These are phyloP conservation scores for Goniozus legneri DNA, from an alignment of 1,140 invertebrate species.

Conservation along the genomic window DNA sequence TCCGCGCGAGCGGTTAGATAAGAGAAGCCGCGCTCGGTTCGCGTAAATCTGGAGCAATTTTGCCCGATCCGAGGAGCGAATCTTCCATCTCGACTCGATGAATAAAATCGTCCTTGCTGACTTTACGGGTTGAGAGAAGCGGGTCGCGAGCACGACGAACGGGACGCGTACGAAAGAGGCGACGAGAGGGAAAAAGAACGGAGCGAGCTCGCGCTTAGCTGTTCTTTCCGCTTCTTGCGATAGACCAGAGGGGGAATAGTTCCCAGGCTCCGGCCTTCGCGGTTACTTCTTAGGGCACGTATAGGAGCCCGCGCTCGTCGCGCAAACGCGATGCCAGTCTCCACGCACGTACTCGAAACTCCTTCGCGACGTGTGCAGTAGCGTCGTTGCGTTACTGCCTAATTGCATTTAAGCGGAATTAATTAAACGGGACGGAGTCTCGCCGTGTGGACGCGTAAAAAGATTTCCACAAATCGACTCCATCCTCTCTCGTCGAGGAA, in stretches of 20 bases:
- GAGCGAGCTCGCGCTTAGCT: slow-evolving; percentile 9
- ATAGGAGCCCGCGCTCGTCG: slow-evolving; percentile 12
- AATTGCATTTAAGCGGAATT: neutral
- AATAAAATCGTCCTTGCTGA: too few species aligned
- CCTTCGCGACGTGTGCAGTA: neutral
- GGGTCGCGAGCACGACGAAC: too few species aligned
- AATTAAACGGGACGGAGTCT: too few species aligned
- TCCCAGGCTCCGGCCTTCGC: slow-evolving; percentile 23
- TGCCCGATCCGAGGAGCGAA: too few species aligned
- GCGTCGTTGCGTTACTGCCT: neutral
- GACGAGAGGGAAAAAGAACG: neutral
- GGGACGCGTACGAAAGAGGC: neutral
- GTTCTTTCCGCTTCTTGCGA: slow-evolving; percentile 25
- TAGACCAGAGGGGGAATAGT: slow-evolving; percentile 26
- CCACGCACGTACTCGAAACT: too few species aligned
- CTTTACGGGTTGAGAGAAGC: too few species aligned
- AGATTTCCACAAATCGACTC: too few species aligned
- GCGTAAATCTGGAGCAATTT: too few species aligned
- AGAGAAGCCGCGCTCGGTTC: too few species aligned
- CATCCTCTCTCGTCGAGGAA: too few species aligned
- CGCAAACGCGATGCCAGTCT: slow-evolving; percentile 16
- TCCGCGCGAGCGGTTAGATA: slow-evolving; percentile 20
- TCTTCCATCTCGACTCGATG: too few species aligned
- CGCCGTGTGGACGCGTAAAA: slow-evolving; percentile 1
- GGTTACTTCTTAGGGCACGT: slow-evolving; percentile 24